These are phyloP conservation scores for Scomber japonicus DNA, from an alignment of 2,113 vertebrate species.

Conservation along the genomic window DNA sequence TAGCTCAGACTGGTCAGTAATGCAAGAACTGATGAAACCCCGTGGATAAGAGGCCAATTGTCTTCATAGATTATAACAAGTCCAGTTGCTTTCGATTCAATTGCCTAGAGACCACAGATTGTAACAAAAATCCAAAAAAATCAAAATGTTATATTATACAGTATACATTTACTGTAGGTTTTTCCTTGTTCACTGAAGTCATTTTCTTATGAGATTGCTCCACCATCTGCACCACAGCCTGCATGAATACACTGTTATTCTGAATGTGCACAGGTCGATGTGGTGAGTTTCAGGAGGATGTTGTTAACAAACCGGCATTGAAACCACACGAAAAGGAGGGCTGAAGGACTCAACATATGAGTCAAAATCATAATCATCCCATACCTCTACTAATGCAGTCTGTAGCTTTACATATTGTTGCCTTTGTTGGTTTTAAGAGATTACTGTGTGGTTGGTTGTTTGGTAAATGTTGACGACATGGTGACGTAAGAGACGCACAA, in stretches of 20 bases:
- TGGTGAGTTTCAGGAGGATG: slow-evolving; percentile 19
- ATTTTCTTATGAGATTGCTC: slow-evolving; percentile 28
- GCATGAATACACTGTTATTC: slow-evolving; percentile 62
- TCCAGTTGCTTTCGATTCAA: too few species aligned
- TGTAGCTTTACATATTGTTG: slow-evolving; percentile 78
- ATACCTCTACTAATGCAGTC: slow-evolving; percentile 67
- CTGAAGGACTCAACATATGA: slow-evolving; percentile 48
- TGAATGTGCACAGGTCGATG: slow-evolving; percentile 58
- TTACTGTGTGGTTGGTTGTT: slow-evolving; percentile 40
- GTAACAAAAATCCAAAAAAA: slow-evolving; percentile 29
- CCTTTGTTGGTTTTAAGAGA: slow-evolving; percentile 69
- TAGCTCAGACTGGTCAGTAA: too few species aligned
- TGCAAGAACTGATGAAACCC: too few species aligned
- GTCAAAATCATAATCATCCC: slow-evolving; percentile 56
- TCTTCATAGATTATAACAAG: too few species aligned
- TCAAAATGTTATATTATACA: slow-evolving; percentile 12
- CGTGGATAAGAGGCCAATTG: too few species aligned
- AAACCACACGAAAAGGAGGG: slow-evolving; percentile 40
- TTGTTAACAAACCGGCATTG: slow-evolving; percentile 21
- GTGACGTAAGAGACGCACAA: slow-evolving; percentile 19
- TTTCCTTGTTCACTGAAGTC: slow-evolving; percentile 44
- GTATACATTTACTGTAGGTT: slow-evolving; percentile 18
- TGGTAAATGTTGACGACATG: slow-evolving; percentile 37
- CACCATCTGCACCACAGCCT: slow-evolving; percentile 49
- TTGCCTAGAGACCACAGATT: slow-evolving; percentile 30